Base-by-base conservation (phyloP, 2,113 vertebrate species). In the Saguinus imperator region DNA sequence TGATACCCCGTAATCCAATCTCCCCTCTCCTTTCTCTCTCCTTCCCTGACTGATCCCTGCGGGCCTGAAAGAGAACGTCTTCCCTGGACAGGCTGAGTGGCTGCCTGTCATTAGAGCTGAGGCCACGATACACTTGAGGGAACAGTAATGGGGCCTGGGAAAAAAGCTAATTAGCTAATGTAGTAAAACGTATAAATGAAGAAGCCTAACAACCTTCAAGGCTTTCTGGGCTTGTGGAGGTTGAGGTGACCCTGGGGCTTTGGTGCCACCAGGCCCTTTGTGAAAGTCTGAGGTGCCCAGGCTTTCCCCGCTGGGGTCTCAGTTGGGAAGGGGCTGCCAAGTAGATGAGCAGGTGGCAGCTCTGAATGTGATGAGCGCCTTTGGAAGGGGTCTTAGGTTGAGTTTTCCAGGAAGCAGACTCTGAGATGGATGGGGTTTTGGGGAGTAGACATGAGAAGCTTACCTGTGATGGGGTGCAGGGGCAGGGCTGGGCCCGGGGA, bases 101-200 rank as follows among this genome's bases (percentile, higher is more conserved):
- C 97, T 6, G 3, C 93, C 79, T 92, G 97, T 97, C 98, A 97
- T 97, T 94, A 94, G 97, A 98, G 90, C 97, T 61, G 77, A 96
- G 97, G 95, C 98, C 96, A 57, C 50, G 95, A 96, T 98, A 91
- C 97, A 95, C 98, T 98, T 96, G 98, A 97, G 98, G 97, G 97
- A 98, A 96, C 89, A 45, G 97, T 97, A 98, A 97, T 97, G 97
- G 98, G 96, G 89, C 73, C 88, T 58, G 68, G 89, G 64, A 86
- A 81, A 95, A 97, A 97, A 98, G 89, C 97, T 98, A 97, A 98
- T 98, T 98, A 98, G 98, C 98, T 98, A 98, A 98, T 98, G 97
- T 94, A 96, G 97, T 92, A 94, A 97, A 97, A 94, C 76, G 91
- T 50, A 70, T 29, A 94, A 93, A 88, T 97, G 97, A 97, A 97